Base-by-base conservation (phyloP, 1,140 invertebrate genomes). In the Brachionus angularis region DNA sequence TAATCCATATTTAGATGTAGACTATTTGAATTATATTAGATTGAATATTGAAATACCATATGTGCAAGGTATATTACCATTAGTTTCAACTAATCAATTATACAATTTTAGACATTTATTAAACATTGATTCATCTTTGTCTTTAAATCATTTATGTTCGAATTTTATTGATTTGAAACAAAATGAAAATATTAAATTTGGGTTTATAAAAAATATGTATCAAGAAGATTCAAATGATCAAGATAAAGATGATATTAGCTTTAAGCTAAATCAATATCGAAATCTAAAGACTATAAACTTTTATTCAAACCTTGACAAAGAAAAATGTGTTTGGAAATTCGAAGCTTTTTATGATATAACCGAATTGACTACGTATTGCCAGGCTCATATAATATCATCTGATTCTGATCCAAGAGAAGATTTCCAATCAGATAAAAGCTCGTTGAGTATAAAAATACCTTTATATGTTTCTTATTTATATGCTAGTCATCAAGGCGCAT, bases 341-440 rank as follows among this genome's bases (percentile, higher is more conserved):
- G 77, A 81, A 73, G 83, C 80, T 12, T 83, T 79, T 80, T 84
- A 81, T 75, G 77, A 80, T 67, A 81, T 84, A 79, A 77, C 79
- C 5, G 80, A 84, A 64, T 74, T 84, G 50, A 77, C 83, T 18
- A 80, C 84, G 73, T 73, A 79, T 2, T 84, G 83, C 76, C 82
- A 82, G 25, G 83, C 62, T 67, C 42, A 67, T 47, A 67, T 67
- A 67, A 42, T 83, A 12, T 75, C 78, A 3, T 79, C 82, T 3
- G 79, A 83, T 74, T 83, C n/a, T 83, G 72, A 74, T 80, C 62
- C 76, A 76, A 79, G 8, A 76, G 76, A 58, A 77, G 80, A 64
- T 70, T 73, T n/a, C 78, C 76, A n/a, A n/a, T n/a, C n/a, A n/a
- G n/a, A n/a, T 7, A 74, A 81, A 74, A 83, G 77, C 0, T 80